Evolutionary conservation across 2,113 vertebrate species (phyloP).

Genomic region (Cephalopterus ornatus): DNA sequence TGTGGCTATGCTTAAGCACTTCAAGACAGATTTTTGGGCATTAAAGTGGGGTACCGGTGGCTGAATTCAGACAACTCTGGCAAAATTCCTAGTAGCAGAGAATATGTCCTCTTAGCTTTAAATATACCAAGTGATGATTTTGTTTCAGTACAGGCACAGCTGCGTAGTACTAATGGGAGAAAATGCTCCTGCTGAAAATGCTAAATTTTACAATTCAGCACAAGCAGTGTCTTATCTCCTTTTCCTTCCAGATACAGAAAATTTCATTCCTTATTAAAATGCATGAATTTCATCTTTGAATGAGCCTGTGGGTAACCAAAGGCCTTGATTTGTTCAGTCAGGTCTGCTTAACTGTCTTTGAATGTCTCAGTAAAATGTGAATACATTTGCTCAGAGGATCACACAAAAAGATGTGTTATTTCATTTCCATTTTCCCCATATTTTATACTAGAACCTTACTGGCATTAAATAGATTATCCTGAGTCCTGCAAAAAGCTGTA

Average conservation of each 20-base stretch:
- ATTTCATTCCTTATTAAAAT: neutral
- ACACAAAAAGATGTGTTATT: neutral
- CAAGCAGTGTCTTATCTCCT: neutral
- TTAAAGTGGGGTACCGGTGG: neutral
- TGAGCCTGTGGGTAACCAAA: neutral
- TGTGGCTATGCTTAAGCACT: neutral
- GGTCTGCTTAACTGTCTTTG: neutral
- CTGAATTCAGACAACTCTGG: neutral
- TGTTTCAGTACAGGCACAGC: neutral
- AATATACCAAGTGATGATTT: fast-evolving
- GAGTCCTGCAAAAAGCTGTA: neutral
- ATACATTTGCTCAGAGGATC: neutral
- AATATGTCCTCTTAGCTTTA: neutral
- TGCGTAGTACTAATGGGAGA: neutral
- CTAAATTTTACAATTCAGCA: neutral
- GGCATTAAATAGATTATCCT: neutral
- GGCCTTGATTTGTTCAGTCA: neutral
- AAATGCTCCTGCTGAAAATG: neutral
- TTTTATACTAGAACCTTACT: neutral
- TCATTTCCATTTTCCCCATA: neutral
- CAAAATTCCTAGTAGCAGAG: neutral
- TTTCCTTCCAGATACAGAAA: neutral
- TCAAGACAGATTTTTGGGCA: neutral
- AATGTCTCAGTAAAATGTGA: neutral
- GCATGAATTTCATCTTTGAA: neutral